A percentile compares a stretch with the other conserved stretches of the same genome.
These are phyloP conservation scores for Enteromius radiatus DNA, from an alignment of 2,797 vertebrate genomes.

Conservation along the genomic window DNA sequence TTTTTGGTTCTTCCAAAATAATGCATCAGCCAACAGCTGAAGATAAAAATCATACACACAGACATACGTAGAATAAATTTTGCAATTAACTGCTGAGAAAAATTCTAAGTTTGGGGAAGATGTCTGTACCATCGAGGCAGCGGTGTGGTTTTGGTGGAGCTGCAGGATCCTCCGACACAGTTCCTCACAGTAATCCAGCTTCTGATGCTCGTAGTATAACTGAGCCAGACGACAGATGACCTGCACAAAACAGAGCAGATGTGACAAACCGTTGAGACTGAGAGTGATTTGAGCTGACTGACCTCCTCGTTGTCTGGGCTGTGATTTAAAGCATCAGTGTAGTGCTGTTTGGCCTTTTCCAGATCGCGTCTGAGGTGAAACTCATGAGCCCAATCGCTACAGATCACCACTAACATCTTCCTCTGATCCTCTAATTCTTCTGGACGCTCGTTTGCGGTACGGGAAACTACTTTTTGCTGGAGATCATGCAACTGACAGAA, in stretches of 20 bases:
- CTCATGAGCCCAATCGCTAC: constrained; percentile 69
- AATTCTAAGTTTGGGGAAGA: too few species aligned
- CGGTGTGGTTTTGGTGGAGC: constrained; percentile 60
- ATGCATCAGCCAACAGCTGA: constrained; percentile 76
- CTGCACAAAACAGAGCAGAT: constrained; percentile 56
- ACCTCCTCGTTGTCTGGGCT: constrained; percentile 64
- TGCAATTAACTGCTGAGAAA: background rate
- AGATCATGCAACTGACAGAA: constrained; percentile 68
- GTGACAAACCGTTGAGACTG: background rate
- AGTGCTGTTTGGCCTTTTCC: constrained; percentile 57
- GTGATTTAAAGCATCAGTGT: constrained; percentile 64
- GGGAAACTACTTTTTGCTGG: constrained; percentile 68
- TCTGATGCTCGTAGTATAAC: constrained; percentile 72
- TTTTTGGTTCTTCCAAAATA: constrained; percentile 73
- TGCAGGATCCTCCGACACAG: constrained; percentile 71
- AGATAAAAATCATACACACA: constrained; percentile 13
- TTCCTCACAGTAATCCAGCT: constrained; percentile 73
- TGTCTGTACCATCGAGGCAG: constrained; percentile 67
- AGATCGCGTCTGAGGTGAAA: constrained; percentile 59
- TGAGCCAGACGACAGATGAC: constrained; percentile 70
- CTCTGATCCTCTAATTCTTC: constrained; percentile 68
- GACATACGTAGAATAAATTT: background rate
- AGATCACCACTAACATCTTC: constrained; percentile 64
- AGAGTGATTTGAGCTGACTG: background rate
- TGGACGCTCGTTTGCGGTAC: constrained; percentile 64